Conservation (phyloP, 2,113 vertebrate species). For the Forbesichthys papilliferus region DNA sequence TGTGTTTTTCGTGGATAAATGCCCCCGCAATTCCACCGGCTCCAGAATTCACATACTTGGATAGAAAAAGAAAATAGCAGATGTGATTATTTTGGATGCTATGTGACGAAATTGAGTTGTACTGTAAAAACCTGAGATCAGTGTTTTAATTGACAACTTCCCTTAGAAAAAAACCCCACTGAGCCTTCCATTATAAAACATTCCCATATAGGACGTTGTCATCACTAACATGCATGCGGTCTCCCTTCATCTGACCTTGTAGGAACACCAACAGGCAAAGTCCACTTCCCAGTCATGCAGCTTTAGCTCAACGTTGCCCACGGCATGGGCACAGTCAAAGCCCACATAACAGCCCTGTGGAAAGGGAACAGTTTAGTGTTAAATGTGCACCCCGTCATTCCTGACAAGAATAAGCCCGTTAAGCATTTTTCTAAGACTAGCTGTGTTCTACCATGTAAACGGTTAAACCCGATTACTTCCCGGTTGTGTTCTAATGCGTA, state of each 20-base stretch:
- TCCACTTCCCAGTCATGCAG: conserved; percentile 95
- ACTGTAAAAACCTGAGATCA: neutral
- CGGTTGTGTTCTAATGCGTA: too few species aligned
- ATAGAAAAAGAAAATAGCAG: conserved; percentile 42
- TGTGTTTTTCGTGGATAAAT: conserved; percentile 89
- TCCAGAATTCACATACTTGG: conserved; percentile 92
- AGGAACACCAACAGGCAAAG: conserved; percentile 97
- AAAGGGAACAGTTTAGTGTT: conserved; percentile 19
- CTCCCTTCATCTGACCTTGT: conserved; percentile 81
- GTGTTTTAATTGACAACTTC: too few species aligned
- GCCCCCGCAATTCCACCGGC: conserved; percentile 89
- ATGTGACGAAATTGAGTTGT: neutral
- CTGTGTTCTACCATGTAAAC: too few species aligned
- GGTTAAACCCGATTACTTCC: too few species aligned
- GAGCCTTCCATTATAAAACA: too few species aligned
- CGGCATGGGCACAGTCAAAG: conserved; percentile 93
- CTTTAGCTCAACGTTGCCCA: conserved; percentile 85
- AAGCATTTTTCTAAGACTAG: too few species aligned
- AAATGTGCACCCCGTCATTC: neutral
- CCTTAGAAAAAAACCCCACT: neutral
- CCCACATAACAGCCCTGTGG: conserved; percentile 90
- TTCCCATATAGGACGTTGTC: too few species aligned
- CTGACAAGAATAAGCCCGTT: too few species aligned
- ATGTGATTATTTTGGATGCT: neutral
- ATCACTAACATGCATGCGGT: neutral